Evolutionary conservation across 2,113 vertebrate species (phyloP).

Genomic region (Cranoglanis bouderius): DNA sequence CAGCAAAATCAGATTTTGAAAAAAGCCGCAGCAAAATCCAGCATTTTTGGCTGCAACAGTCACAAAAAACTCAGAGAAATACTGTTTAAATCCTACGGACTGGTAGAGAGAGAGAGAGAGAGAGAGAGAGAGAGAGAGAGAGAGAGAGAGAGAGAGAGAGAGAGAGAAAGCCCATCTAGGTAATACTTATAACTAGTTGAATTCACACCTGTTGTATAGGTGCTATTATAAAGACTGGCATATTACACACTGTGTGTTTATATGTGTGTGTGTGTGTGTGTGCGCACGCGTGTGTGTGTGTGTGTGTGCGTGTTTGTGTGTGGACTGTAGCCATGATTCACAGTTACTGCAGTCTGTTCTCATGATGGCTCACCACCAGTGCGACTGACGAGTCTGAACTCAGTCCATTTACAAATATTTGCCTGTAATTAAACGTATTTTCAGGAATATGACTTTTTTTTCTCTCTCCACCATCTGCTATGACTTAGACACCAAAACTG

Average conservation of each 20-base stretch:
- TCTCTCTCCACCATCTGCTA: conserved; percentile 2
- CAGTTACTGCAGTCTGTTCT: conserved; percentile 32
- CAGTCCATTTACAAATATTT: conserved; percentile 30
- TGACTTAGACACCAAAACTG: background rate
- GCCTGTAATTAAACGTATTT: conserved; percentile 20
- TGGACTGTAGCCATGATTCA: conserved; percentile 21
- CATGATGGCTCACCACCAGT: conserved; percentile 29
- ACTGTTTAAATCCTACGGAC: too few relatives aligned
- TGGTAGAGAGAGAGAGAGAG: background rate
- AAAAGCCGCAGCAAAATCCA: too few relatives aligned
- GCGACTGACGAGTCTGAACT: conserved; percentile 25
- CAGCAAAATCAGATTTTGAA: too few relatives aligned
- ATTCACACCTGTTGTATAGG: conserved; percentile 16
- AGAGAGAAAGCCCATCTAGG: background rate
- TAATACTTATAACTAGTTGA: conserved; percentile 17
- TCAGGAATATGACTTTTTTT: conserved; percentile 10
- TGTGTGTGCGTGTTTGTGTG: conserved; percentile 13
- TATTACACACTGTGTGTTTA: conserved; percentile 8
- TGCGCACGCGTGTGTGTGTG: background rate
- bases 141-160: background rate
- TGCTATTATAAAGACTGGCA: conserved; percentile 9
- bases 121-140: background rate
- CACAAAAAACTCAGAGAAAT: too few relatives aligned
- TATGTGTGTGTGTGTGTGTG: conserved; percentile 1
- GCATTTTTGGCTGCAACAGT: too few relatives aligned